These are phyloP conservation scores for Malurus melanocephalus DNA, from an alignment of 2,113 vertebrate genomes.

Conservation along the genomic window DNA sequence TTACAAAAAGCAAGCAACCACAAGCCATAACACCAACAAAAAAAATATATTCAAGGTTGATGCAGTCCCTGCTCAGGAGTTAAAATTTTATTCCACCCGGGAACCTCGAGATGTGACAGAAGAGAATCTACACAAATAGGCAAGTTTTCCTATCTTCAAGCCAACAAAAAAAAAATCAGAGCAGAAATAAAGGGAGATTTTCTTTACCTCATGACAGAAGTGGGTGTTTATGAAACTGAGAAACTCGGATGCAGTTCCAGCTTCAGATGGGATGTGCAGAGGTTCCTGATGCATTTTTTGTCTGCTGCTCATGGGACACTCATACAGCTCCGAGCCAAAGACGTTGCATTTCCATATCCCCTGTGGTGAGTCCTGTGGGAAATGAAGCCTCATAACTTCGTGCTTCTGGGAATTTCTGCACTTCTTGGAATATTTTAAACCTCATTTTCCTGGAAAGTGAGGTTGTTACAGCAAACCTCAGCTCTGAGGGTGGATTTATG, in stretches of 20 bases:
- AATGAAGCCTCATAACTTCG: background rate
- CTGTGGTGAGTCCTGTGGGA: background rate
- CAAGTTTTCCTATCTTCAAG: background rate
- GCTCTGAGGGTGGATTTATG: background rate
- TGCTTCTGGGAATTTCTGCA: background rate
- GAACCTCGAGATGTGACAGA: background rate
- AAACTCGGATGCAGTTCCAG: background rate
- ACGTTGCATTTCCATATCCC: background rate
- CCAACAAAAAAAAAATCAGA: background rate
- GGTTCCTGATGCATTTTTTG: background rate
- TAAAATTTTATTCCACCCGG: background rate
- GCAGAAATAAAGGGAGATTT: background rate
- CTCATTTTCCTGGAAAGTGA: background rate
- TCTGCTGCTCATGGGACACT: background rate
- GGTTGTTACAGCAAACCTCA: background rate
- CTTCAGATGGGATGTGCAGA: fast-evolving
- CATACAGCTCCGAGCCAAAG: background rate
- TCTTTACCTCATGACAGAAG: fast-evolving
- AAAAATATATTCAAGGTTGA: background rate
- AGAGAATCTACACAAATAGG: background rate
- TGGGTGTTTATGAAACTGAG: background rate
- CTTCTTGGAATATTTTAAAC: background rate
- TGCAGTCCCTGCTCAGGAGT: background rate
- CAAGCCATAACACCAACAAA: background rate
- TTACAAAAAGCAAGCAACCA: background rate